Base-by-base conservation (phyloP, 2,888 invertebrate species). In the Agrochola lychnidis region DNA sequence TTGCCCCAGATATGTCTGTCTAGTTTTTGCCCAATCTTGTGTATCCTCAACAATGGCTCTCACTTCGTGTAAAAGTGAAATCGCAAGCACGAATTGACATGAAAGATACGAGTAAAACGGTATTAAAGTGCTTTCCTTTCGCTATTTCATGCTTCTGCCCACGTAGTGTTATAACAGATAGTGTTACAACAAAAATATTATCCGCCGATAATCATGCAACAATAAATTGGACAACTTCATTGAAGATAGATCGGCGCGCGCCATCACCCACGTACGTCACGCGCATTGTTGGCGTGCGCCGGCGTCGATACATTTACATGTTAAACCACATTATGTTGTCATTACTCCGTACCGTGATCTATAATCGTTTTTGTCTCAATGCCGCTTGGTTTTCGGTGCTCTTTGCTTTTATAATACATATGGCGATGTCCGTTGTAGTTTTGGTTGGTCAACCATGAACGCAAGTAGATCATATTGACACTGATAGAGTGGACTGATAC, bases 151-250 rank as follows among this genome's bases (percentile, higher is more conserved):
- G 87, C 82, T 88, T 81, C 84, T 79, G 84, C 92, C 92, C 91
- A 93, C 92, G 87, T 90, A 78, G 79, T 84, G 87, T 87, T 85
- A 88, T 87, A 87, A 84, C 86, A 87, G 89, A 91, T 89, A 88
- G 89, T 88, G 89, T 90, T 92, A 92, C 93, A 92, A 92, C 90
- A 93, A 93, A 94, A 93, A 92, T 92, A 89, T 91, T 93, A 91
- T 90, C 87, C 89, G 89, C 79, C 62, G 81, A 87, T 92, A 92
- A 92, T 93, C 90, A 91, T 90, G 88, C 88, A 88, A 87, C 90
- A 90, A 93, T 93, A 93, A 92, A 94, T 94, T 92, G 93, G 93
- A 95, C 94, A 94, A 94, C 94, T 95, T 94, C 92, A 95, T 95
- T 93, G 86, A 90, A 94, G 96, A 96, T 95, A 90, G 94, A 96